Evolutionary conservation across 2,113 vertebrate genomes (phyloP).

Genomic region (Amphiprion ocellaris): DNA sequence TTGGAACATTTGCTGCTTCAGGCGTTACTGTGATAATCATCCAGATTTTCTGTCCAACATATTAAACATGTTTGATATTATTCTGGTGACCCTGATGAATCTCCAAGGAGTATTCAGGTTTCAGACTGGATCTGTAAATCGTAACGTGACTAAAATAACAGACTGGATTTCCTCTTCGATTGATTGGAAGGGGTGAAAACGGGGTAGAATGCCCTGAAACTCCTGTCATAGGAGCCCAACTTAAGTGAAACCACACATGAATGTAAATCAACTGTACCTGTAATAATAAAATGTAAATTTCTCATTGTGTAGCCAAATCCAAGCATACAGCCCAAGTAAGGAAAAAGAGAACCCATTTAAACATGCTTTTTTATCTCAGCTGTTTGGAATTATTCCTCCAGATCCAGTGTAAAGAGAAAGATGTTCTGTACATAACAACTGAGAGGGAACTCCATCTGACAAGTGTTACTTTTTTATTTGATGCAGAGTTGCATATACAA

Average conservation of each 20-base stretch:
- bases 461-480: constrained; percentile 3
- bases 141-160: too few species aligned
- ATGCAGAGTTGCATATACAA: neutral
- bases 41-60: too few species aligned
- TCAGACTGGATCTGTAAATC: too few species aligned
- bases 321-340: neutral
- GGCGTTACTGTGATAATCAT: too few species aligned
- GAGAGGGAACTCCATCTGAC: constrained; percentile 9
- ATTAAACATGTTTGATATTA: too few species aligned
- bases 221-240: too few species aligned
- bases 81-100: too few species aligned
- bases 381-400: constrained; percentile 12
- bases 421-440: neutral
- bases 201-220: too few species aligned
- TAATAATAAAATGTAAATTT: neutral
- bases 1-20: too few species aligned
- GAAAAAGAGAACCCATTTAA: neutral
- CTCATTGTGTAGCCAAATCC: neutral
- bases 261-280: neutral
- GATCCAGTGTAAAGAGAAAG: neutral
- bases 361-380: constrained; percentile 13
- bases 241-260: neutral
- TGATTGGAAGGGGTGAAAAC: too few species aligned
- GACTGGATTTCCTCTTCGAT: too few species aligned
- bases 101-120: too few species aligned